Conservation (phyloP, 2,888 invertebrate genomes). For the Patella pellucida region DNA sequence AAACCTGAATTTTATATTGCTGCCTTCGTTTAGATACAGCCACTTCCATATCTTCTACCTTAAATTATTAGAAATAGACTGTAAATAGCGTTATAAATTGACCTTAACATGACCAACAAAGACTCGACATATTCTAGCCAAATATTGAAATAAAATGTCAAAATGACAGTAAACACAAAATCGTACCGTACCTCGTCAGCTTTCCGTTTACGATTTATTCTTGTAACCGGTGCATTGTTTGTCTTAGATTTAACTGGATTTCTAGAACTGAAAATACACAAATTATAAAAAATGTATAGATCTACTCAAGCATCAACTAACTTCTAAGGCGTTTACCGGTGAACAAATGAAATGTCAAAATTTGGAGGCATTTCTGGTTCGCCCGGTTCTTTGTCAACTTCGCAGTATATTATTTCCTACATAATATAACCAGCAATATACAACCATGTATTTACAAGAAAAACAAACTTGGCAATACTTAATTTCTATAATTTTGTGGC, state of each 20-base stretch:
- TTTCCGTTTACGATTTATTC: constrained; percentile 52
- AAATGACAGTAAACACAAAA: constrained; percentile 22
- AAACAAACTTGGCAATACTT: no score
- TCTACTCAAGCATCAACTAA: not conserved
- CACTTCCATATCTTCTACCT: constrained; percentile 54
- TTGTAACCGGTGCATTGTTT: constrained; percentile 38
- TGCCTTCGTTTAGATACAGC: constrained; percentile 49
- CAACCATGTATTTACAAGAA: no score
- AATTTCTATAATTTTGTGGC: no score
- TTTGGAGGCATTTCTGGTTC: no score
- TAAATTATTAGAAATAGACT: constrained; percentile 22
- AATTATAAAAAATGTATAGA: not conserved
- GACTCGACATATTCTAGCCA: not conserved
- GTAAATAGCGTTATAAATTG: not conserved
- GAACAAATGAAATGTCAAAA: not conserved
- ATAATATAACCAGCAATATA: no score
- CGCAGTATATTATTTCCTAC: no score
- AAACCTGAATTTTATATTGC: constrained; percentile 62
- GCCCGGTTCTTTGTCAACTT: no score
- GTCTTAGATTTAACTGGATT: constrained; percentile 45
- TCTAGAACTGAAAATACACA: constrained; percentile 46
- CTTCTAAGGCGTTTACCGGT: not conserved
- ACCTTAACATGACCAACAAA: constrained; percentile 20
- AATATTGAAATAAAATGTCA: constrained; percentile 4
- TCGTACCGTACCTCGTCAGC: constrained; percentile 57